Evolutionary conservation across 2,888 invertebrate genomes (phyloP), one percentile per base, ranked within the genome.

Genomic region (Hartigia nigra): DNA sequence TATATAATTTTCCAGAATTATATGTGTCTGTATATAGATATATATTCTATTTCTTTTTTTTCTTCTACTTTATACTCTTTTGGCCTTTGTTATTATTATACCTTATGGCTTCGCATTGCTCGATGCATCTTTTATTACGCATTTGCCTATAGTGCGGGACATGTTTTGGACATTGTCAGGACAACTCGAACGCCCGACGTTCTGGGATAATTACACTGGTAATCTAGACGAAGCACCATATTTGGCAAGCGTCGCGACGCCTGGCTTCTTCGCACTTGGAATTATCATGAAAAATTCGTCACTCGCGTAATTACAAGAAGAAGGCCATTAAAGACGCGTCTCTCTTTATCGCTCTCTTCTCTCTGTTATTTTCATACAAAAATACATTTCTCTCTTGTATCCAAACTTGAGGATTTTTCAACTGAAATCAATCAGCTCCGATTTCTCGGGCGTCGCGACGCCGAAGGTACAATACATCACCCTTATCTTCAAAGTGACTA

Each of bases 11-110:
- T 55, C 5, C 23, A 23, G 31, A 78, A 55, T 78, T 70, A 75
- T 77, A 32, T 74, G 77, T 76, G 77, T n/a, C n/a, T 79, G 74
- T 36, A 79, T 37, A 76, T 76, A 70, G 35, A n/a, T n/a, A n/a
- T n/a, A n/a, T n/a, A n/a, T n/a, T n/a, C n/a, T n/a, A n/a, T n/a
- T n/a, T n/a, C n/a, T n/a, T n/a, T n/a, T n/a, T n/a, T n/a, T 74
- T 14, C 14, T 31, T 9, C 36, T 69, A 39, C 39, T 32, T 74
- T 31, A 74, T 72, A 69, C 34, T 31, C 74, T 74, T 39, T 72
- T 31, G 23, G 69, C 74, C 74, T 32, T n/a, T 76, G 34, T n/a
- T 36, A 35, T 37, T 69, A 31, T 55, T 70, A 14, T 4, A 36
- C 69, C 35, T 76, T 77, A 69, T 14, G 76, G 23, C n/a, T 69